Evolutionary conservation across 2,888 invertebrate genomes (phyloP).

Genomic region (Scelioninae gen. 1): DNA sequence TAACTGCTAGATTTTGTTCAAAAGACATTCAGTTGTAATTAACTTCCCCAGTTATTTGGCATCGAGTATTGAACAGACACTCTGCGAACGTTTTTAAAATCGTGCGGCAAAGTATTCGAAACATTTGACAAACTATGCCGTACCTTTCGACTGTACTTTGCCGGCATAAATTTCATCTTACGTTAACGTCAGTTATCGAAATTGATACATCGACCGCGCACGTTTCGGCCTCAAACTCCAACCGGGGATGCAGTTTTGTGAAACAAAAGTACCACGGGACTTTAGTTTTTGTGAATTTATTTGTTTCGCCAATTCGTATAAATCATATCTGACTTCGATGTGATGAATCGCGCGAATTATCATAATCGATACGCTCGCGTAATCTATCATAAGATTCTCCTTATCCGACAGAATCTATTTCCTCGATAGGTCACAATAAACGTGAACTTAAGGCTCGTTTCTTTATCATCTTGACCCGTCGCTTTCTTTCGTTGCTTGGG

Average conservation of each 20-base stretch:
- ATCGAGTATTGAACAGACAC: slow-evolving; percentile 45
- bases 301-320: slow-evolving; percentile 21
- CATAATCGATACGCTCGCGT: slow-evolving; percentile 34
- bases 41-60: slow-evolving; percentile 54
- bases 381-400: slow-evolving; percentile 27
- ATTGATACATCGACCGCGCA: slow-evolving; percentile 47
- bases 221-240: slow-evolving; percentile 23
- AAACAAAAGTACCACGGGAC: slow-evolving; percentile 14
- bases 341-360: slow-evolving; percentile 49
- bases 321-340: slow-evolving; percentile 24
- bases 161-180: slow-evolving; percentile 53
- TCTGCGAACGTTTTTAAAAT: slow-evolving; percentile 55
- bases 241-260: background rate
- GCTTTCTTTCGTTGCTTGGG: slow-evolving; percentile 17
- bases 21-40: slow-evolving; percentile 52
- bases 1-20: slow-evolving; percentile 55
- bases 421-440: slow-evolving; percentile 35
- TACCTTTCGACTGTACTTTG: slow-evolving; percentile 50
- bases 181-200: slow-evolving; percentile 27
- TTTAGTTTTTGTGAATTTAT: background rate
- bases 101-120: slow-evolving; percentile 50
- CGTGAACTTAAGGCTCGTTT: slow-evolving; percentile 19
- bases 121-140: slow-evolving; percentile 53
- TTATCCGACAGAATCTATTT: slow-evolving; percentile 48
- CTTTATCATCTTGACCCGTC: slow-evolving; percentile 37